A percentile compares a stretch with the other conserved stretches of the same genome.
Evolutionary conservation across 2,113 vertebrate genomes (phyloP).

Genomic region (Erpornis zantholeuca): DNA sequence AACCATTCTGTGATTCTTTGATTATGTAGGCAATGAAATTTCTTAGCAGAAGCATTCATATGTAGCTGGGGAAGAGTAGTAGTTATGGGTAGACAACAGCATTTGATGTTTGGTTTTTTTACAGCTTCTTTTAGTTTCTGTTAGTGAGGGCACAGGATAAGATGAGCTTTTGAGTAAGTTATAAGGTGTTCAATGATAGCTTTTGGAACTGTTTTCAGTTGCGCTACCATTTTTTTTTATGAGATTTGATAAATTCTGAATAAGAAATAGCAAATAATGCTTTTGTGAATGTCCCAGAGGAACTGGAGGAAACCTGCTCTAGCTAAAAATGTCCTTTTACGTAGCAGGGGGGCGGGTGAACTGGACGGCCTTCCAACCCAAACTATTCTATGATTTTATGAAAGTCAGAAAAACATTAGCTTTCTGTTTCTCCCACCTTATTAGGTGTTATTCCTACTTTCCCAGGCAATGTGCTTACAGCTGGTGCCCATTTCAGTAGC

Average conservation of each 20-base stretch:
- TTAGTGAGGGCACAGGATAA: neutral
- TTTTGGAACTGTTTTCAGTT: neutral
- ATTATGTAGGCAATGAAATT: neutral
- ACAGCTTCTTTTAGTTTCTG: neutral
- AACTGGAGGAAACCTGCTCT: neutral
- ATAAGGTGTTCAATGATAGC: neutral
- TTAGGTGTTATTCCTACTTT: neutral
- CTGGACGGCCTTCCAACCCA: neutral
- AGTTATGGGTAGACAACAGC: neutral
- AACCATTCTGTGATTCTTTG: neutral
- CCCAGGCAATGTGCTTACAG: neutral
- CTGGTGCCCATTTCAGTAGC: neutral
- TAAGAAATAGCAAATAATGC: neutral
- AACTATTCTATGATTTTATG: neutral
- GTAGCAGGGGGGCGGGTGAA: neutral
- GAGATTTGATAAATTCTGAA: neutral
- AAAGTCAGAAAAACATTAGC: neutral
- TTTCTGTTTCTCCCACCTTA: neutral
- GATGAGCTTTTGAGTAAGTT: neutral
- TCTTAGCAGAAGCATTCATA: neutral
- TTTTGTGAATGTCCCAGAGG: neutral
- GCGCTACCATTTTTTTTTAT: accelerated
- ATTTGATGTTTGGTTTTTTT: neutral
- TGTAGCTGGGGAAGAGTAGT: neutral
- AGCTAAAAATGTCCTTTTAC: neutral